A percentile compares a stretch with the other conserved stretches of the same genome.
Evolutionary conservation across 2,113 vertebrate species (phyloP).

Genomic region (Leucopternis melanops): DNA sequence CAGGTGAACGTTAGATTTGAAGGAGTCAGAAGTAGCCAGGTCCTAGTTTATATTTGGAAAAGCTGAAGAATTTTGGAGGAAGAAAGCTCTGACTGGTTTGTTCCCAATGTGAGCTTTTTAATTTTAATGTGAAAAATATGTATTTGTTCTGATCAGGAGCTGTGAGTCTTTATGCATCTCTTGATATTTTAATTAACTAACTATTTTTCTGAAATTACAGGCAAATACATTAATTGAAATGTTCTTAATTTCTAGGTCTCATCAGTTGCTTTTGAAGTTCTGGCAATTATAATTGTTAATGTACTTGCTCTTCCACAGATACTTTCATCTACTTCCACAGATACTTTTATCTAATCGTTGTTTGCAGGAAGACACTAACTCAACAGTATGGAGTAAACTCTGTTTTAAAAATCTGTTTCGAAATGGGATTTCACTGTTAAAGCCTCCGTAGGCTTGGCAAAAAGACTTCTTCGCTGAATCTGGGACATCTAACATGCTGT

Average conservation of each 20-base stretch:
- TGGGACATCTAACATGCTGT: accelerated
- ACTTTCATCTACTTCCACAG: background rate
- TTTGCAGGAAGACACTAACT: background rate
- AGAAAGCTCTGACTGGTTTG: background rate
- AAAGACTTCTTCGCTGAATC: background rate
- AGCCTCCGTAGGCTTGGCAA: background rate
- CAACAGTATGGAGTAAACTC: background rate
- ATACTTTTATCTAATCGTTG: background rate
- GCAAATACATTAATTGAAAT: background rate
- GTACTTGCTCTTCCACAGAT: background rate
- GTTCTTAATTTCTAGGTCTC: conserved; percentile 1
- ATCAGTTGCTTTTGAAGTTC: background rate
- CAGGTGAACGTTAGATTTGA: background rate
- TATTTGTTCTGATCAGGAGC: background rate
- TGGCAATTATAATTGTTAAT: conserved; percentile 11
- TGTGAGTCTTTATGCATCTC: background rate
- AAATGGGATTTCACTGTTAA: background rate
- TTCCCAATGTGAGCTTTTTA: background rate
- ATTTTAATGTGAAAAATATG: background rate
- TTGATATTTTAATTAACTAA: background rate
- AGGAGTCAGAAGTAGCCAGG: background rate
- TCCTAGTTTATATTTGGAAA: background rate
- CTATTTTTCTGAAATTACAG: background rate
- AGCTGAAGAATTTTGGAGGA: background rate
- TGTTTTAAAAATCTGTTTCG: background rate